phyloP scores from a whole-genome alignment of 64 coral and sea anemone genomes.

The Platygyra sinensis region DNA sequence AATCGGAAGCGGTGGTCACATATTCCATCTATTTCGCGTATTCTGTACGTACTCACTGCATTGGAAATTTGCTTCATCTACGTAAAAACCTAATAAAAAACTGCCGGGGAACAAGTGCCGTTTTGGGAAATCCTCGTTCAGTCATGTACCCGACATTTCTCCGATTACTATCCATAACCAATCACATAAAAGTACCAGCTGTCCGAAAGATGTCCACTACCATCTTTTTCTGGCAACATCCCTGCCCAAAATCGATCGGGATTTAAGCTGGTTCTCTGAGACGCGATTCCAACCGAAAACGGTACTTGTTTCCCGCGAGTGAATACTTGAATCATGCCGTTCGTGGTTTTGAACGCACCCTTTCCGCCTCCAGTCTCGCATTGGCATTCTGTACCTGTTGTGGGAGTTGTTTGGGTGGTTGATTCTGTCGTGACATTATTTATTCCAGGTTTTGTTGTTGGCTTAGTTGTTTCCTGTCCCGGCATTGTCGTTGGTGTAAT shows the following conservation, averaged over 20 bases:
- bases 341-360: conserved; percentile 16
- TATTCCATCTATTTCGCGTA: background rate
- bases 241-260: background rate
- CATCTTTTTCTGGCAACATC: background rate
- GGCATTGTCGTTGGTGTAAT: background rate
- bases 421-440: background rate
- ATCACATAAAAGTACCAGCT: background rate
- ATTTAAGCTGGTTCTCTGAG: background rate
- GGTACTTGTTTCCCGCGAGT: background rate
- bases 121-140: background rate
- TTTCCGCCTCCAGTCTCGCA: background rate
- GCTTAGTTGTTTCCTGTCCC: conserved; percentile 1
- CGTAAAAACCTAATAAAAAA: background rate
- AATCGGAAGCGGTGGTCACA: background rate
- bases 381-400: conserved; percentile 12
- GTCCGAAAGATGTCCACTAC: background rate
- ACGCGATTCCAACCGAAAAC: background rate
- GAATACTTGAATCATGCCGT: conserved; percentile 5
- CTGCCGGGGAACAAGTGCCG: background rate
- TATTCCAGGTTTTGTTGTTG: background rate
- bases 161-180: background rate
- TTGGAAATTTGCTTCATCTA: background rate
- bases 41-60: background rate
- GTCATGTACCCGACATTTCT: background rate
- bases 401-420: background rate